Base-by-base conservation (phyloP, 2,797 vertebrate species). In the Varecia variegata region DNA sequence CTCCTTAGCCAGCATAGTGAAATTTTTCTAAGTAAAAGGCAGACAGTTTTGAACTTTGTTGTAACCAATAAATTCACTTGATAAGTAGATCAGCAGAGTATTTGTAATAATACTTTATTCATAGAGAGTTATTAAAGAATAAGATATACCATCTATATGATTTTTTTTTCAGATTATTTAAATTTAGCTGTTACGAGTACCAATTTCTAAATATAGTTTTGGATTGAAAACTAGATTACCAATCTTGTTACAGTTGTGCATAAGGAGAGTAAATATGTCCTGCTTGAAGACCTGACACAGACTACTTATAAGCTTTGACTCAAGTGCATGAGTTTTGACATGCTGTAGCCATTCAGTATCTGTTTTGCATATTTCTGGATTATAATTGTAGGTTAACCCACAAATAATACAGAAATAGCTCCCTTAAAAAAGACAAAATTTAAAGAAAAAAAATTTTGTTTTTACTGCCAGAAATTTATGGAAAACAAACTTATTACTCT, bases 181-280 rank as follows among this genome's bases (percentile, higher is more conserved):
- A 50, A 60, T 93, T 93, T 65, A 84, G 4, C 18, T 85, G 7
- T 74, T 79, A 1, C 40, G 43, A 95, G 5, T 52, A 70, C 56
- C 90, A 94, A 25, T 90, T 94, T 96, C 35, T 60, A 90, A 84
- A 38, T 92, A 81, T 7, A 68, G 35, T 88, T 92, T 94, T 93
- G 35, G 12, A 15, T 84, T 40, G 60, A 94, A 90, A 94, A 68
- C 20, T 32, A 23, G 32, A 45, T 74, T 15, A 62, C 20, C 52
- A n/a, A 13, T 62, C 83, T 92, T 90, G 13, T 92, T 84, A 62
- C 6, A 70, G 1, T 67, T 93, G 56, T 77, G 20, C 21, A 38
- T 94, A 62, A 77, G 71, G 81, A 58, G 30, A 92, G 20, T 52
- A 87, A 87, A 52, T 89, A 60, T 13, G 1, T 93, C 94, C 73